These are phyloP conservation scores for Oceanodroma leucorhoa DNA, from an alignment of 2,797 vertebrate species.

Conservation along the genomic window DNA sequence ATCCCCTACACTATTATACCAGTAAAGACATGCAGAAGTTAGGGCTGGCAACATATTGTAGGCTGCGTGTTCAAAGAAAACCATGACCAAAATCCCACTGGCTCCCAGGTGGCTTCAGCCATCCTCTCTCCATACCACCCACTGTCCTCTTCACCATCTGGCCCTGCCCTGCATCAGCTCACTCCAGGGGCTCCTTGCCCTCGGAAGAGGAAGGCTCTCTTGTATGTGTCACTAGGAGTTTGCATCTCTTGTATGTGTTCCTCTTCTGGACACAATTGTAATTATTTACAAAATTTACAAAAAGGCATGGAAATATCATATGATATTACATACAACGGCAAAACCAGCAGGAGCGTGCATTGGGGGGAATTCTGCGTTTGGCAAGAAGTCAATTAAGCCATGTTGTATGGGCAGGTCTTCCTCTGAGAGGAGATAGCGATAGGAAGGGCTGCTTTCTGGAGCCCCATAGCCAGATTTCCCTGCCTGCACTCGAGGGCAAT, in stretches of 20 bases:
- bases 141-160: neutral
- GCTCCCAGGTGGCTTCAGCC: neutral
- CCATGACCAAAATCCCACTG: neutral
- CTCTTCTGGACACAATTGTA: neutral
- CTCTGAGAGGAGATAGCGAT: accelerated
- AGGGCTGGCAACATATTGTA: neutral
- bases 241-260: neutral
- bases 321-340: neutral
- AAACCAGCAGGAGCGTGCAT: neutral
- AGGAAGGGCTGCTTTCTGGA: neutral
- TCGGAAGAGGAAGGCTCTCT: neutral
- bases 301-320: neutral
- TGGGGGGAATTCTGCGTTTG: neutral
- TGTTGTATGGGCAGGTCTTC: neutral
- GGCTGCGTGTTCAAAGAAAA: neutral
- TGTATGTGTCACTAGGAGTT: neutral
- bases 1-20: neutral
- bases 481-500: neutral
- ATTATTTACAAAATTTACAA: neutral
- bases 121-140: neutral
- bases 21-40: neutral
- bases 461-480: neutral
- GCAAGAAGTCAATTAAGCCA: neutral
- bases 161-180: neutral
- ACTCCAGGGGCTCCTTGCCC: neutral